A percentile compares a stretch with the other conserved stretches of the same genome.
Conservation (phyloP, 2,888 invertebrate genomes). For the Periphyllus acericola region DNA sequence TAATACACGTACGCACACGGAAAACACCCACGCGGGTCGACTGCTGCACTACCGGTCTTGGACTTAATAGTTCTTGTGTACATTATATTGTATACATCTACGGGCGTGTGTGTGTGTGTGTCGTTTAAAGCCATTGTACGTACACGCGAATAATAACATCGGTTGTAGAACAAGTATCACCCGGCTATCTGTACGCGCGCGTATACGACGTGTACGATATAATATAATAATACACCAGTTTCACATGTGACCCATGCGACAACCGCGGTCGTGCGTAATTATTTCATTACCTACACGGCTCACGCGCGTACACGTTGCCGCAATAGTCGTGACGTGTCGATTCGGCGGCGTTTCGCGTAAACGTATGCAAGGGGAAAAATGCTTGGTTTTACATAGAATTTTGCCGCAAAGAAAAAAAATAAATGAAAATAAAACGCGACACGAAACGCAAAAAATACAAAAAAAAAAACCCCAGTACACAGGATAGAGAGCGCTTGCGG, state of each 20-base stretch:
- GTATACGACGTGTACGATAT: not conserved
- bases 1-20: not conserved
- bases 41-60: constrained; percentile 7
- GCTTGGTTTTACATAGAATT: constrained; percentile 3
- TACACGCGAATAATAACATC: constrained; percentile 15
- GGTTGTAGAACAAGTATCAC: constrained; percentile 31
- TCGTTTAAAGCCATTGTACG: constrained; percentile 29
- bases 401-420: not conserved
- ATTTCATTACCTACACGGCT: constrained; percentile 45
- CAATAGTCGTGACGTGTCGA: constrained; percentile 55
- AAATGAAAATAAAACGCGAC: not conserved
- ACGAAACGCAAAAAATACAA: not conserved
- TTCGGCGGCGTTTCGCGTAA: constrained; percentile 44
- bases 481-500: not conserved
- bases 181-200: not conserved
- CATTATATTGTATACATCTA: too few species aligned
- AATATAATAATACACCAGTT: too few species aligned
- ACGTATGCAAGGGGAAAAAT: constrained; percentile 36
- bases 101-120: not conserved
- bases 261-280: constrained; percentile 57
- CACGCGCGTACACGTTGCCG: not conserved
- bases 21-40: not conserved
- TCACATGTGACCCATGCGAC: not conserved
- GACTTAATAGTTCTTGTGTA: not conserved
- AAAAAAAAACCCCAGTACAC: not conserved